phyloP scores from a whole-genome alignment of 2,888 invertebrate species.

The Hyppa rectilinea region DNA sequence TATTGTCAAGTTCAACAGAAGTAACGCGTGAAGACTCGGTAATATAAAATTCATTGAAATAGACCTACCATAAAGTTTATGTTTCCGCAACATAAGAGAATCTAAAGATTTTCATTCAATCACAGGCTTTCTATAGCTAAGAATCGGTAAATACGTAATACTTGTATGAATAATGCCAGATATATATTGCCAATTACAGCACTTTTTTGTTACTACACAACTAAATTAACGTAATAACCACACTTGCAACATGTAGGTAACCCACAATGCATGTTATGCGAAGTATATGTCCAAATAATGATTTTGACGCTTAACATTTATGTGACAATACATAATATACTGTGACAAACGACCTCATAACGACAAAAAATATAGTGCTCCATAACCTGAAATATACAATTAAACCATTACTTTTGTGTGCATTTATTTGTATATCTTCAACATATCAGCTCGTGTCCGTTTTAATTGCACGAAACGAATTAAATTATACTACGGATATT shows the following conservation, averaged over 20 bases:
- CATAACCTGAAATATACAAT: no score
- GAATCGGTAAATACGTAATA: constrained; percentile 1
- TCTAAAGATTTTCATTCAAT: constrained; percentile 12
- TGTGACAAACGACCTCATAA: no score
- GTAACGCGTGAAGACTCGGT: constrained; percentile 73
- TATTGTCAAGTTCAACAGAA: constrained; percentile 84
- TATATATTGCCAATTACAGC: background rate
- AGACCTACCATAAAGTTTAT: constrained; percentile 22
- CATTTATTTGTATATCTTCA: no score
- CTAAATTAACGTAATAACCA: constrained; percentile 19
- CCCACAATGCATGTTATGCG: constrained; percentile 31
- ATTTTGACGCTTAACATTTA: constrained; percentile 39
- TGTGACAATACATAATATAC: no score
- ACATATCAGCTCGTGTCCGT: no score
- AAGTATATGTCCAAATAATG: constrained; percentile 24
- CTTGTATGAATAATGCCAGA: background rate
- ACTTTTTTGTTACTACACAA: constrained; percentile 21
- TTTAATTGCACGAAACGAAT: no score
- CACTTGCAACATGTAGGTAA: constrained; percentile 37
- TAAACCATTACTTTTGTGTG: no score
- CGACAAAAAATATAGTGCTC: no score
- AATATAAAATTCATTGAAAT: constrained; percentile 52
- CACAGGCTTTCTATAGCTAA: constrained; percentile 3
- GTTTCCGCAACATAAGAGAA: constrained; percentile 28
- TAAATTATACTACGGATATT: no score